Conservation (phyloP, 2,113 vertebrate species). For the Actinemys pallida region DNA sequence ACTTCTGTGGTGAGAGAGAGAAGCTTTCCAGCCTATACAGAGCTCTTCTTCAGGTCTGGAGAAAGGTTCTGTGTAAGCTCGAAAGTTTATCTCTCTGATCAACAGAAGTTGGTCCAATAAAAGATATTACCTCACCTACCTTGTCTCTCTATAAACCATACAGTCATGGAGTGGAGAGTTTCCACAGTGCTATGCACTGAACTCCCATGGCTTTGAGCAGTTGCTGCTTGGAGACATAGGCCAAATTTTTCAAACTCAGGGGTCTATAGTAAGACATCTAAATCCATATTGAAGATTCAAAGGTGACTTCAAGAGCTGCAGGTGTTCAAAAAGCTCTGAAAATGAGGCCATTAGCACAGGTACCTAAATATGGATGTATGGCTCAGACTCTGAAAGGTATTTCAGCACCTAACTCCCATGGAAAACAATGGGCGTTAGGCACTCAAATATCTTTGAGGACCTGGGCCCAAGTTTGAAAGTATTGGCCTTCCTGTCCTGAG, state of each 20-base stretch:
- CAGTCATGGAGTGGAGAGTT: neutral
- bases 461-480: neutral
- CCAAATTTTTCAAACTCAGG: neutral
- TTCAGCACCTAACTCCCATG: neutral
- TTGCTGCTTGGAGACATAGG: neutral
- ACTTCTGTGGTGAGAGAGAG: neutral
- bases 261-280: neutral
- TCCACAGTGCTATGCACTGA: neutral
- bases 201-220: rapidly evolving
- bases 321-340: conserved; percentile 25
- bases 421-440: neutral
- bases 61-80: neutral
- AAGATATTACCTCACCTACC: neutral
- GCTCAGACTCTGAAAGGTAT: conserved; percentile 45
- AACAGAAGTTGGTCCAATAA: neutral
- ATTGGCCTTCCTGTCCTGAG: neutral
- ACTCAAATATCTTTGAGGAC: neutral
- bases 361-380: conserved; percentile 27
- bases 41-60: neutral
- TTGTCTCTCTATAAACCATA: neutral
- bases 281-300: conserved; percentile 16
- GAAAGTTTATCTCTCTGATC: neutral
- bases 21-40: neutral
- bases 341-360: conserved; percentile 67
- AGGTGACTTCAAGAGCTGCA: conserved; percentile 45